A percentile compares a stretch with the other conserved stretches of the same genome.
phyloP scores from a whole-genome alignment of 2,797 vertebrate genomes.

The Nannoperca obscura region DNA sequence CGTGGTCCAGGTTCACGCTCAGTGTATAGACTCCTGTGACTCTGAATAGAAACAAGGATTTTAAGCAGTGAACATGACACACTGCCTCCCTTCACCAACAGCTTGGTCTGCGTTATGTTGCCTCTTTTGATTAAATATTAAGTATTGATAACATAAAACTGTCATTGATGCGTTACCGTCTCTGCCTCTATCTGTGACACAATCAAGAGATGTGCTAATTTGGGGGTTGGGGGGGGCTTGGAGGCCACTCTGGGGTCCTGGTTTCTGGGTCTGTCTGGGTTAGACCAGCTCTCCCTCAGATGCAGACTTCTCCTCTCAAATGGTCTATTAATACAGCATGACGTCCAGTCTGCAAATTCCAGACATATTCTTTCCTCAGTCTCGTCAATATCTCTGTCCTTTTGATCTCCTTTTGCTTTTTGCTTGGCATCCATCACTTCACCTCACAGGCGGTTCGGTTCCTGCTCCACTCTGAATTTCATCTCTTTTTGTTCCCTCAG shows the following conservation, averaged over 20 bases:
- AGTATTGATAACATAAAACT: background rate
- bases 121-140: background rate
- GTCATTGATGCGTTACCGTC: conserved; percentile 6
- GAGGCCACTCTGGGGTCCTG: conserved; percentile 25
- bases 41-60: background rate
- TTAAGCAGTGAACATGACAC: background rate
- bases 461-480: conserved; percentile 45
- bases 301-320: conserved; percentile 42
- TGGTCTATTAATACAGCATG: conserved; percentile 64
- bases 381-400: conserved; percentile 38
- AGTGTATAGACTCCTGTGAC: background rate
- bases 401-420: conserved; percentile 42
- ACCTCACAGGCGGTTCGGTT: conserved; percentile 46
- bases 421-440: conserved; percentile 60
- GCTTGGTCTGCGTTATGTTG: background rate
- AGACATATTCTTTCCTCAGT: conserved; percentile 51
- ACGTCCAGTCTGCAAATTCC: conserved; percentile 63
- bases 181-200: background rate
- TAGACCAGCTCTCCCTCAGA: conserved; percentile 18
- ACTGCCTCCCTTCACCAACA: background rate
- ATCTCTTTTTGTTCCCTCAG: conserved; percentile 57
- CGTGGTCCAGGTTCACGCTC: conserved; percentile 4
- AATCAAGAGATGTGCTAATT: conserved; percentile 12
- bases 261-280: conserved; percentile 41
- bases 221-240: background rate